Conservation (phyloP, 2,113 vertebrate genomes). For the Romanogobio albipinnatus region DNA sequence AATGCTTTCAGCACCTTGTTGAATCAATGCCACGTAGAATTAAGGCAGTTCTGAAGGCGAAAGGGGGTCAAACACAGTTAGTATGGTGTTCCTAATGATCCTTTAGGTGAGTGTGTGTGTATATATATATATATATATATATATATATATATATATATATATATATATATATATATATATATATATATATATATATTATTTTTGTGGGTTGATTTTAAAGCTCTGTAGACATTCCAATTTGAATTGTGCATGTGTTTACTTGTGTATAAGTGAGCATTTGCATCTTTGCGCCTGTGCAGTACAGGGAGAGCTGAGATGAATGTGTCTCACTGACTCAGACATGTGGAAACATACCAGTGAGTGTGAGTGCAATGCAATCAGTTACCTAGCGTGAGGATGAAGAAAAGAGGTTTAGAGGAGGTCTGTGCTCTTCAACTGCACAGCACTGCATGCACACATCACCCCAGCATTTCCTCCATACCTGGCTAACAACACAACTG, state of each 20-base stretch:
- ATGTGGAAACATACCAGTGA: slow-evolving; percentile 16
- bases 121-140: too few species aligned
- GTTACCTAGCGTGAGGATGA: slow-evolving; percentile 17
- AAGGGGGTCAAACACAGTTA: too few species aligned
- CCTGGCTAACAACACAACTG: not conserved
- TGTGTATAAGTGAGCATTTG: not conserved
- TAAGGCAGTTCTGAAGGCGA: too few species aligned
- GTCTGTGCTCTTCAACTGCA: not conserved
- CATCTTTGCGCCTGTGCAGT: not conserved
- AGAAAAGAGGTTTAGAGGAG: slow-evolving; percentile 16
- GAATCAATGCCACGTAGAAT: too few species aligned
- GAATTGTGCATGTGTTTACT: not conserved
- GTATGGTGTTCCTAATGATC: too few species aligned
- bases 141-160: too few species aligned
- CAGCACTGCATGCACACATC: not conserved
- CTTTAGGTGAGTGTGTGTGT: too few species aligned
- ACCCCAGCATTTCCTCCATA: not conserved
- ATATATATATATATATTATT: too few species aligned
- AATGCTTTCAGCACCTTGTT: too few species aligned
- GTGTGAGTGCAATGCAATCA: slow-evolving; percentile 25
- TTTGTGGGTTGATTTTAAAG: not conserved
- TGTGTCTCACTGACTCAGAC: slow-evolving; percentile 31
- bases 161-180: too few species aligned
- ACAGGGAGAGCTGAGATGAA: slow-evolving; percentile 11
- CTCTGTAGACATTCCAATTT: slow-evolving; percentile 4